Conservation (phyloP, 2,113 vertebrate genomes). For the Falcunculus frontatus region DNA sequence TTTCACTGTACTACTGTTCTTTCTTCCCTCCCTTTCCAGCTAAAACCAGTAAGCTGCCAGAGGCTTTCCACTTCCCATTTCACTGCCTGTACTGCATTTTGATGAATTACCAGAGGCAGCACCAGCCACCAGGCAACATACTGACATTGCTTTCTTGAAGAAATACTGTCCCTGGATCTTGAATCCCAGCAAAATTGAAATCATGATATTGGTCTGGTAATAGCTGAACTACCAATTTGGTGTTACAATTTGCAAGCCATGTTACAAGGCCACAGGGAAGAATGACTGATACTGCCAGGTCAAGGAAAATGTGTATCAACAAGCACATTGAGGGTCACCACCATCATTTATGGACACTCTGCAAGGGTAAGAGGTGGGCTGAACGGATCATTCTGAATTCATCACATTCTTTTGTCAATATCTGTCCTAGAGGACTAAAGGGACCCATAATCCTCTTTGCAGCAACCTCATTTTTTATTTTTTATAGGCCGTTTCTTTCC, state of each 20-base stretch:
- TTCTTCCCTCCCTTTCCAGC: background rate
- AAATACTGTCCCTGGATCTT: background rate
- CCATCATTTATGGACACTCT: slow-evolving; percentile 1
- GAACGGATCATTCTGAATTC: background rate
- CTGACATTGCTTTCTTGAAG: background rate
- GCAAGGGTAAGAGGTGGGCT: background rate
- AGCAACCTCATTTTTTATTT: background rate
- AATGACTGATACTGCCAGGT: slow-evolving; percentile 2
- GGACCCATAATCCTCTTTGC: background rate
- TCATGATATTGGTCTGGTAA: background rate
- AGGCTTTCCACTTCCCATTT: background rate
- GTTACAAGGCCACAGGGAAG: background rate
- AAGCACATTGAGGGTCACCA: background rate
- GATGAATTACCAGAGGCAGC: background rate
- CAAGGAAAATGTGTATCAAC: background rate
- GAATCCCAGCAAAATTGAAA: background rate
- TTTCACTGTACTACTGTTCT: background rate
- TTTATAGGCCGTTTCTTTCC: slow-evolving; percentile 14
- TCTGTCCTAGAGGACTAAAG: background rate
- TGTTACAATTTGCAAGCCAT: background rate
- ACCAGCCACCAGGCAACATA: background rate
- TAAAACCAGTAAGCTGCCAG: background rate
- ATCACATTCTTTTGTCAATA: slow-evolving; percentile 11
- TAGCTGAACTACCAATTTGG: slow-evolving; percentile 20
- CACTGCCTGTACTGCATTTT: background rate